Evolutionary conservation across 2,113 vertebrate species (phyloP).

Genomic region (Heteronetta atricapilla): DNA sequence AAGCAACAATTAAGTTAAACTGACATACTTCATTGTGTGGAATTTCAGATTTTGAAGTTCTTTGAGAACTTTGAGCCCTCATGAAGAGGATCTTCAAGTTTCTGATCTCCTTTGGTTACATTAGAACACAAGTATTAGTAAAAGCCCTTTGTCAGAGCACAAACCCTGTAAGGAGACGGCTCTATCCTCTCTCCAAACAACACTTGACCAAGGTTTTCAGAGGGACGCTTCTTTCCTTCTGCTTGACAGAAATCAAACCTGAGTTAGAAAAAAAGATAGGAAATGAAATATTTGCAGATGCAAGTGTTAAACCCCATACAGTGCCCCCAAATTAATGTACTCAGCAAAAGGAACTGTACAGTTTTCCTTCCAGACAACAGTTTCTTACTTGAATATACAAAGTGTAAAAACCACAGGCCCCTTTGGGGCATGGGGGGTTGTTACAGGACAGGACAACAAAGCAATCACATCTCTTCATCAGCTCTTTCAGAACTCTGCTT

Average conservation of each 20-base stretch:
- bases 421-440: background rate
- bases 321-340: background rate
- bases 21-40: background rate
- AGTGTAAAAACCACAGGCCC: background rate
- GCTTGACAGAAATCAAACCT: conserved; percentile 98
- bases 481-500: background rate
- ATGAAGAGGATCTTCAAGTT: background rate
- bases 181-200: conserved; percentile 98
- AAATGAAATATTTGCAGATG: background rate
- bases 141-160: conserved; percentile 29
- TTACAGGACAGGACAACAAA: too few species aligned
- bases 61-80: background rate
- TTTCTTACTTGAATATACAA: background rate
- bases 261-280: conserved; percentile 19
- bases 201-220: conserved; percentile 98
- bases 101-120: background rate
- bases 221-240: conserved; percentile 86
- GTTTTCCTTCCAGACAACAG: background rate
- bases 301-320: background rate
- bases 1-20: background rate
- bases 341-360: background rate
- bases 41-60: background rate
- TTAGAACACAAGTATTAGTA: accelerated
- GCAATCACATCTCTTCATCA: background rate
- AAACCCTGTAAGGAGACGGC: conserved; percentile 95